Evolutionary conservation across 1,140 invertebrate species (phyloP).

Genomic region (Lordiphosa clarofinis): DNA sequence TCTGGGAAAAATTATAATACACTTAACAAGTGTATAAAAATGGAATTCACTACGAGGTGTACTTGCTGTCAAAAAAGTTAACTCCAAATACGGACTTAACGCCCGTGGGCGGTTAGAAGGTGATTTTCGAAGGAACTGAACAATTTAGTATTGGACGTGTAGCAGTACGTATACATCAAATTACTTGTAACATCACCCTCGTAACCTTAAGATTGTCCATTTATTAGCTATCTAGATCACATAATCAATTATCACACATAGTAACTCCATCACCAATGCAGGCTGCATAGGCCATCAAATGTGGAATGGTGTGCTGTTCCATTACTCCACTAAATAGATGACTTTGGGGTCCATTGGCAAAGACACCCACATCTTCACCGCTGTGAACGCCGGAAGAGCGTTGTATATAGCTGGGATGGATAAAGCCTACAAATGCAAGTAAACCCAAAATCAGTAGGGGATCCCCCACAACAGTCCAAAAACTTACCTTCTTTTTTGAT

Average conservation of each 20-base stretch:
- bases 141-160: no score
- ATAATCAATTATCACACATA: constrained; percentile 39
- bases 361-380: constrained; percentile 86
- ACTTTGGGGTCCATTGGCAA: constrained; percentile 83
- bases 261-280: constrained; percentile 80
- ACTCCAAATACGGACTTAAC: no score
- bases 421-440: constrained; percentile 50
- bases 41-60: no score
- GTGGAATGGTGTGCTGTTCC: constrained; percentile 89
- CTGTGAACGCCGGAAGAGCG: constrained; percentile 82
- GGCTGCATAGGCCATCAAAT: constrained; percentile 85
- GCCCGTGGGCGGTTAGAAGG: no score
- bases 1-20: no score
- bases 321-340: constrained; percentile 87
- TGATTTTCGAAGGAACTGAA: no score
- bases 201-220: background rate
- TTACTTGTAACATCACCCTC: no score
- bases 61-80: no score
- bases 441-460: background rate
- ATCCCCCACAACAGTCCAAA: constrained; percentile 7
- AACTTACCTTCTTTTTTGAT: constrained; percentile 29
- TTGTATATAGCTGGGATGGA: constrained; percentile 80
- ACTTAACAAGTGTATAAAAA: no score
- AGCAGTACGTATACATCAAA: no score
- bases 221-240: background rate